Evolutionary conservation across 1,140 invertebrate species (phyloP), one percentile per base, ranked within the genome.

Genomic region (Scaptomyza montana): DNA sequence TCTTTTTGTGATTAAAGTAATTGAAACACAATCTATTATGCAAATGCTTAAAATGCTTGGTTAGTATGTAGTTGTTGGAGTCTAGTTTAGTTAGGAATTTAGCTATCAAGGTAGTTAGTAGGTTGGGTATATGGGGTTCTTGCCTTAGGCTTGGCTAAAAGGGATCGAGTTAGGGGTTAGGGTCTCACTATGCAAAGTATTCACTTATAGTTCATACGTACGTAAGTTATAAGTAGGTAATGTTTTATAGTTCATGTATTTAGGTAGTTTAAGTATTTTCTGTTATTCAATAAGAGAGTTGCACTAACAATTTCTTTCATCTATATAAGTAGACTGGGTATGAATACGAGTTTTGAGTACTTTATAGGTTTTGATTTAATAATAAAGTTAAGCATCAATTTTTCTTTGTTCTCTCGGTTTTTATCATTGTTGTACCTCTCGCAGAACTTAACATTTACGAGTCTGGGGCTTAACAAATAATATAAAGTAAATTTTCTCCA

Each of bases 341-440:
- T 33, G 43, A 16, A 13, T 47, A 46, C 30, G 43, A 72, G 71
- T 82, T 36, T 67, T 60, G 78, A 74, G 61, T 80, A 86, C 78
- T 67, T 67, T 75, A 77, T 82, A 79, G 76, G 78, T 74, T 84
- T 89, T 89, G 79, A 89, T 87, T 87, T 74, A 82, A 80, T 77
- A 79, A 84, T 89, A 79, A 89, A 41, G 74, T 87, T 47, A 87
- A 87, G 79, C 70, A 72, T 84, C 71, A 69, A 62, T 41, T 50
- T 47, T n/a, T 33, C 33, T 56, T 73, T 43, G 28, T 36, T 9
- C 39, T 74, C 2, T 21, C 21, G 1, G 21, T 16, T 16, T 16
- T 16, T 16, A 51, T 56, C 57, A 59, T 60, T 66, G 57, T 69
- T 57, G 51, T 33, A 67, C 74, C 61, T 64, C 60, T 47, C 54